These are phyloP conservation scores for Xanthorhoe spadicearia DNA, from an alignment of 2,888 invertebrate genomes.

Conservation along the genomic window DNA sequence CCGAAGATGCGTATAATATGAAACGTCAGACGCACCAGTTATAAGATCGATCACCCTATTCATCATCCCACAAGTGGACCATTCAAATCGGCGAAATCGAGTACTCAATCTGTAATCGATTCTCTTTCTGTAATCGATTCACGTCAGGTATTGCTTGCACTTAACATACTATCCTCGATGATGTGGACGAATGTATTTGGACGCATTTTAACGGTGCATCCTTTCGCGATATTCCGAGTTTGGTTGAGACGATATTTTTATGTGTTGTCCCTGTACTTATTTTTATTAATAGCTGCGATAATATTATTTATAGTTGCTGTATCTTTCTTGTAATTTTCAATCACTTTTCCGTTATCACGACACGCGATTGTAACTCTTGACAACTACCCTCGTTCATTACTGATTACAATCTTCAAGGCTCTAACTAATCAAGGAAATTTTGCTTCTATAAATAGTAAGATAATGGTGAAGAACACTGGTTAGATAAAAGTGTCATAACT, in stretches of 20 bases:
- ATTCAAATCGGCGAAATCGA: slow-evolving; percentile 59
- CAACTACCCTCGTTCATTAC: slow-evolving; percentile 1
- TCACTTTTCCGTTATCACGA: not conserved
- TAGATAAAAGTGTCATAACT: slow-evolving; percentile 17
- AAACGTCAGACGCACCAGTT: slow-evolving; percentile 20
- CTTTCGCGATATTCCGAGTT: slow-evolving; percentile 58
- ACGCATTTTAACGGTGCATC: slow-evolving; percentile 63
- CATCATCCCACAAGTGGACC: slow-evolving; percentile 46
- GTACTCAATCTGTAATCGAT: slow-evolving; percentile 31
- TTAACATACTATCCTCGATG: slow-evolving; percentile 71
- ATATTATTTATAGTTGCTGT: not conserved
- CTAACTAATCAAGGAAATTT: slow-evolving; percentile 19
- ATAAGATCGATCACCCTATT: slow-evolving; percentile 29
- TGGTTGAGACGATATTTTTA: slow-evolving; percentile 40
- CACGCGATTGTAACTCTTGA: not conserved
- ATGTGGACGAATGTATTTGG: slow-evolving; percentile 55
- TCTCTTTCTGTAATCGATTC: slow-evolving; percentile 45
- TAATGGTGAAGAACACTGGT: slow-evolving; percentile 23
- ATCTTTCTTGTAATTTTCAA: not conserved
- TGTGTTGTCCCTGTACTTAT: slow-evolving; percentile 2
- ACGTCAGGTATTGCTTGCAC: slow-evolving; percentile 61
- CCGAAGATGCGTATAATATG: slow-evolving; percentile 16
- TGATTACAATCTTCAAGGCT: slow-evolving; percentile 10
- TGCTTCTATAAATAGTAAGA: slow-evolving; percentile 29
- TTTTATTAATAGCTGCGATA: not conserved